A percentile compares a stretch with the other conserved stretches of the same genome.
These are phyloP conservation scores for Drosophila algonquin DNA, from an alignment of 2,888 invertebrate species.

Conservation along the genomic window DNA sequence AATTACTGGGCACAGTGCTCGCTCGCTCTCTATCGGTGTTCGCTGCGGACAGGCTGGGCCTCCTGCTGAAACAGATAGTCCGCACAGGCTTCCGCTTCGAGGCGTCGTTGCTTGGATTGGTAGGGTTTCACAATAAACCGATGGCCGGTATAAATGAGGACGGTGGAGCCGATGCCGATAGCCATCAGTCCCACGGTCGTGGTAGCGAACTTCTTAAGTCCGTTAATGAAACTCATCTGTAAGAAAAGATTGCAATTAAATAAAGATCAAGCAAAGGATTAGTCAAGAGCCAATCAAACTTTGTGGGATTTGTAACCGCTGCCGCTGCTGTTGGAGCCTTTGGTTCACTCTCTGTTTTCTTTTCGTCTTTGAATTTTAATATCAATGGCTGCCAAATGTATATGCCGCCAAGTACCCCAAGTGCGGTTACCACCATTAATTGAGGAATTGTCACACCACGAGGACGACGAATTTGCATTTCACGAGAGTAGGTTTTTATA, in stretches of 20 bases:
- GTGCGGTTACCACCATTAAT: slow-evolving; percentile 81
- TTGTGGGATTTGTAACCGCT: slow-evolving; percentile 41
- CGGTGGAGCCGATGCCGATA: slow-evolving; percentile 74
- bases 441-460: slow-evolving; percentile 82
- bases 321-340: slow-evolving; percentile 14
- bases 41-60: slow-evolving; percentile 28
- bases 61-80: slow-evolving; percentile 82
- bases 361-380: slow-evolving; percentile 69
- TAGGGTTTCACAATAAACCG: slow-evolving; percentile 76
- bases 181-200: slow-evolving; percentile 78
- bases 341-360: slow-evolving; percentile 24
- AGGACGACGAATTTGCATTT: slow-evolving; percentile 83
- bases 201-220: slow-evolving; percentile 62
- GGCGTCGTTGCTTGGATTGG: slow-evolving; percentile 66
- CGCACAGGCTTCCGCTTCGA: slow-evolving; percentile 80
- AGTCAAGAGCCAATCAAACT: slow-evolving; percentile 47
- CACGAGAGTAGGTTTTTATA: slow-evolving; percentile 35
- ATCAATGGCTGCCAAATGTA: slow-evolving; percentile 85
- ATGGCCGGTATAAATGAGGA: slow-evolving; percentile 63
- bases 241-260: not conserved
- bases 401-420: slow-evolving; percentile 82
- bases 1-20: slow-evolving; percentile 12
- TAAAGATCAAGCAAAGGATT: not conserved
- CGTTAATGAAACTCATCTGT: slow-evolving; percentile 82
- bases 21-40: slow-evolving; percentile 3